These are phyloP conservation scores for Glyphotaelius pellucidus DNA, from an alignment of 2,888 invertebrate species.

Conservation along the genomic window DNA sequence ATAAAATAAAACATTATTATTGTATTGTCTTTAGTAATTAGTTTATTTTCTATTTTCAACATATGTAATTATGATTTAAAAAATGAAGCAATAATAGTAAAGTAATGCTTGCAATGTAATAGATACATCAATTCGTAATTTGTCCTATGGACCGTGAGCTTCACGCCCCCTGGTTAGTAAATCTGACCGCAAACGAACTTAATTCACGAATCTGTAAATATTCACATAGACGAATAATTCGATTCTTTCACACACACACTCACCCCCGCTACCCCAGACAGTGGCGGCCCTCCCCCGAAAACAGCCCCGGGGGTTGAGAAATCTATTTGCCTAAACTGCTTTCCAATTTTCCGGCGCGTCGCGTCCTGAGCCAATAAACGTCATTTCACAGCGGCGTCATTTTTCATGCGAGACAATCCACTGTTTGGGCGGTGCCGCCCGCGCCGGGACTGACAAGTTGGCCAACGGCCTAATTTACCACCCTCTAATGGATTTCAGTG, in stretches of 20 bases:
- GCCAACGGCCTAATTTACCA: not conserved
- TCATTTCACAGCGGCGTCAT: constrained; percentile 62
- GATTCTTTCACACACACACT: not conserved
- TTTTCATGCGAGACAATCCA: constrained; percentile 59
- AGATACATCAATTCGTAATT: not conserved
- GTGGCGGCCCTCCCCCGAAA: not conserved
- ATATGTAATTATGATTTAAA: too few relatives aligned
- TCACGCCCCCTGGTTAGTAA: not conserved
- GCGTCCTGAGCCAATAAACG: constrained; percentile 64
- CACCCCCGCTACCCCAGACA: not conserved
- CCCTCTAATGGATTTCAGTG: not conserved
- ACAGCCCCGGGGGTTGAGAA: constrained; percentile 53
- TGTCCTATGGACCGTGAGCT: not conserved
- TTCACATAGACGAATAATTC: not conserved
- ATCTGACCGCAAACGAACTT: not conserved
- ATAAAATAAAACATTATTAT: too few relatives aligned
- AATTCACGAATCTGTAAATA: not conserved
- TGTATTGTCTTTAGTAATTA: too few relatives aligned
- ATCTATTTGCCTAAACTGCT: constrained; percentile 63
- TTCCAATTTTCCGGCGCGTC: constrained; percentile 64
- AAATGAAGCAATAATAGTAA: too few relatives aligned
- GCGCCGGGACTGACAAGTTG: not conserved
- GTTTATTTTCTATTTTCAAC: too few relatives aligned
- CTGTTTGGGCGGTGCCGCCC: not conserved
- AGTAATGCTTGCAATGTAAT: too few relatives aligned